Base-by-base conservation (phyloP, 2,888 invertebrate genomes). In the Pachliopta kotzebuea region DNA sequence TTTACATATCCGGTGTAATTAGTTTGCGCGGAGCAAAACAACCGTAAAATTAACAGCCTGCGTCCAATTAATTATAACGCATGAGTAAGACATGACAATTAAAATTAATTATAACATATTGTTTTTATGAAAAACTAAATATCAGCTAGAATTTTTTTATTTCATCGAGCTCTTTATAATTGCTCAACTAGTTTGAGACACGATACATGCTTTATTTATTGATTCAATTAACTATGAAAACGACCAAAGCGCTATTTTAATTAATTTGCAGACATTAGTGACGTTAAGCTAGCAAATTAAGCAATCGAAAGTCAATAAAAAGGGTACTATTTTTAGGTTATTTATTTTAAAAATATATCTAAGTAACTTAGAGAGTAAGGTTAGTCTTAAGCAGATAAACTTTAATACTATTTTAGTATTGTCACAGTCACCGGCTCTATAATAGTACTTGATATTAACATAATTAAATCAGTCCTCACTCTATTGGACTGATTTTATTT, bases 61-160 rank as follows among this genome's bases (percentile, higher is more conserved):
- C 45, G 45, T 45, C 45, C 45, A 45, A 45, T 45, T 45, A 45
- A 45, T 45, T 45, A 45, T 45, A 45, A 45, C 45, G 45, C 45
- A n/a, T 45, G 45, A 45, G 45, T 45, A 45, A n/a, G n/a, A 45
- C n/a, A n/a, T 45, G 45, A 45, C 45, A 45, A 45, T 45, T 45
- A 45, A 45, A 45, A 45, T 45, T 45, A 45, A 45, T 45, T 45
- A 18, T n/a, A n/a, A 52, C 52, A 52, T 52, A 52, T 20, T 52
- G 52, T 52, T 52, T 21, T 52, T 52, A 52, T 52, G 21, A 23
- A 52, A 21, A 52, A 52, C 11, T 52, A 45, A 45, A 45, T 45
- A 45, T 45, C 45, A 8, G n/a, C 45, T 45, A n/a, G 45, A 14
- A n/a, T 45, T n/a, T 45, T 45, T 45, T n/a, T 45, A 6, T n/a